These are phyloP conservation scores for Lepidurus couesii DNA, from an alignment of 1,140 invertebrate species.

Conservation along the genomic window DNA sequence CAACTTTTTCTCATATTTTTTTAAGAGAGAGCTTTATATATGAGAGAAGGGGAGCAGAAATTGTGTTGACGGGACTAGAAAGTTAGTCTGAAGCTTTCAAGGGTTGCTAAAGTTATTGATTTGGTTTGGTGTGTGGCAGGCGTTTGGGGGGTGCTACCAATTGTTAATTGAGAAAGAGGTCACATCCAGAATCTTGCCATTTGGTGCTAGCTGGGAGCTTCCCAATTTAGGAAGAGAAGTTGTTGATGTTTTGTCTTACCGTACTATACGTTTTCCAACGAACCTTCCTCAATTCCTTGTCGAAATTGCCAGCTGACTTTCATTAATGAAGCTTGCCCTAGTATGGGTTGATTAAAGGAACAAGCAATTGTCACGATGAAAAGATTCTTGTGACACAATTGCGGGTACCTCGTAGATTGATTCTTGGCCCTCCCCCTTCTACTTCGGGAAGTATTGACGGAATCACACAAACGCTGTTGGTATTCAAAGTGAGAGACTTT, in stretches of 20 bases:
- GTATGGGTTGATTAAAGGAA: not conserved
- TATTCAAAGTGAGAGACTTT: slow-evolving; percentile 1
- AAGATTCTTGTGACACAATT: not conserved
- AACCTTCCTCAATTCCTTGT: not conserved
- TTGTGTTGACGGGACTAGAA: not conserved
- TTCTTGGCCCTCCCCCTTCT: not conserved
- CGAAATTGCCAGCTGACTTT: not conserved
- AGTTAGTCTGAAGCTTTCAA: not conserved
- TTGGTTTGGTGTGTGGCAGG: not conserved
- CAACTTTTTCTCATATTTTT: not conserved
- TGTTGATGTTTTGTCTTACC: too few relatives aligned
- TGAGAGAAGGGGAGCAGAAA: not conserved
- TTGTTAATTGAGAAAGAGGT: not conserved
- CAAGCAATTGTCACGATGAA: not conserved
- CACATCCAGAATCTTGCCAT: not conserved
- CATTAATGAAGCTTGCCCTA: not conserved
- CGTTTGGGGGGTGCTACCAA: not conserved
- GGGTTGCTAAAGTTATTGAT: not conserved
- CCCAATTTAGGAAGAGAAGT: not conserved
- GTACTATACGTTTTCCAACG: too few relatives aligned
- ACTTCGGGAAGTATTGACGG: not conserved
- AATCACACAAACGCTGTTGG: not conserved
- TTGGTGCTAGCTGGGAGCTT: not conserved
- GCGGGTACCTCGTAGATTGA: not conserved
- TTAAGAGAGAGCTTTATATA: slow-evolving; percentile 26